phyloP scores from a whole-genome alignment of 2,113 vertebrate genomes.

The Falco punctatus region DNA sequence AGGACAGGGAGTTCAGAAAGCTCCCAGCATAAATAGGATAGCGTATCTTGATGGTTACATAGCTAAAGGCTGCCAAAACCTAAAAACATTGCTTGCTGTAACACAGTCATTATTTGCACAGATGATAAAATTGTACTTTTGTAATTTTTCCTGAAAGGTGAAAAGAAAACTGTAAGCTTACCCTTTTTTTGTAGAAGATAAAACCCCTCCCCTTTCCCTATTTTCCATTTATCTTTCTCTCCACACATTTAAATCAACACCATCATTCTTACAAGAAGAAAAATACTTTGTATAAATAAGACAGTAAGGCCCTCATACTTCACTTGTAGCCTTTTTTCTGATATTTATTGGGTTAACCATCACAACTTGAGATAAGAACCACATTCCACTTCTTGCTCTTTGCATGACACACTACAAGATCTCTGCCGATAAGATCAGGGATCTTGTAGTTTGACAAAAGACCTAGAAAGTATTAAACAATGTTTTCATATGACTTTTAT shows the following conservation, averaged over 20 bases:
- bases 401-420: neutral
- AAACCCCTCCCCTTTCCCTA: neutral
- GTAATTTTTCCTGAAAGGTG: neutral
- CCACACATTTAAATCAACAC: neutral
- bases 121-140: neutral
- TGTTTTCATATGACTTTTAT: neutral
- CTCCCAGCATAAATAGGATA: neutral
- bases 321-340: neutral
- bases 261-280: conserved; percentile 13
- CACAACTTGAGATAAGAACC: conserved; percentile 25
- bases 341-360: conserved; percentile 37
- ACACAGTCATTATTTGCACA: neutral
- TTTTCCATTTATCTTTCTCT: neutral
- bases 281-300: neutral
- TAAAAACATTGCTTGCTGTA: neutral
- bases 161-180: neutral
- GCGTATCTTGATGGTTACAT: neutral
- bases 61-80: neutral
- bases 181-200: neutral
- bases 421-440: neutral
- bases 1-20: neutral
- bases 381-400: conserved; percentile 5
- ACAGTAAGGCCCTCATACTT: neutral
- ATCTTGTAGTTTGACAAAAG: neutral
- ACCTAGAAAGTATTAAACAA: neutral